Base-by-base conservation (phyloP, 1,140 invertebrate species). In the Bombus picipes region DNA sequence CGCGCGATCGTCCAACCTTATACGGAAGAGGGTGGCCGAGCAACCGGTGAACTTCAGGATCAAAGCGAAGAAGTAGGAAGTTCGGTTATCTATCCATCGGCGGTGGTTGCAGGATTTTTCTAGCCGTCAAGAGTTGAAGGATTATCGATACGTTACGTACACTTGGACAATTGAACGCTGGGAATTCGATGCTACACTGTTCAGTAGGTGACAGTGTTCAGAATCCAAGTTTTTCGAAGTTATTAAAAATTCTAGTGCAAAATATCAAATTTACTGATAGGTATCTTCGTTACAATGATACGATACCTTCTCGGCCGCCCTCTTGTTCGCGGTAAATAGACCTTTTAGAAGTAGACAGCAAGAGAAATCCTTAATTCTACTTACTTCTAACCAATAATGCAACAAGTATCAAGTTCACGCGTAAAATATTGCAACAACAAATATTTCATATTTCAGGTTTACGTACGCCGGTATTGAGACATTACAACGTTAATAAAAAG, bases 1-100 rank as follows among this genome's bases (percentile, higher is more conserved):
- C 77, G 39, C 73, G 39, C 87, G 83, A 89, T 91, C 87, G 85
- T 77, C 90, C 88, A 80, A 85, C 92, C 88, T 91, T 92, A 80
- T 91, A 93, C 66, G 87, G 39, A 12, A 68, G 2, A 3, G 34
- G 66, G 53, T 79, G 57, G 41, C 41, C 32, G 65, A 22, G 37
- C 41, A 32, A 66, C 39, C 34, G 84, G 59, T 22, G 47, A 53
- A 22, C 6, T 53, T 22, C 5, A 53, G 18, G 18, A 53, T 22
- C 47, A 22, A 78, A 87, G 57, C n/a, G 18, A 53, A 32, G 37
- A 37, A 59, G 41, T 34, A 39, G 28, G 3, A 39, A 47, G 59
- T 70, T 37, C 8, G 22, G 34, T 37, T 22, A 68, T n/a, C n/a
- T 28, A 3, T 77, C 32, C n/a, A 68, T 34, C 34, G 25, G 22